Conservation (phyloP, 2,113 vertebrate genomes). For the Grantiella picta region DNA sequence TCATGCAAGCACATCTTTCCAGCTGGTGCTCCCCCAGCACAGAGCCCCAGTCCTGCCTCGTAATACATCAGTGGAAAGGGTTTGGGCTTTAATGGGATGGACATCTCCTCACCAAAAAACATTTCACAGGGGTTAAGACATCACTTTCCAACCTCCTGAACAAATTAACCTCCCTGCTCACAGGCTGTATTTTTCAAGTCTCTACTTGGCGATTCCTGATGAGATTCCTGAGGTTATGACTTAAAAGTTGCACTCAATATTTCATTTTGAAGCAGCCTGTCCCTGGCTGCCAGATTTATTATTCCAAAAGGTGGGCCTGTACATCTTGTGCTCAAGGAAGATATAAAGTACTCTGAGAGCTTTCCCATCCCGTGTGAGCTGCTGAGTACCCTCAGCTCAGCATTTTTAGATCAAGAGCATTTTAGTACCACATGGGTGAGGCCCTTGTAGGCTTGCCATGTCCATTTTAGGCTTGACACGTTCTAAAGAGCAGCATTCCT, state of each 20-base stretch:
- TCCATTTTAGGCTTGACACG: background rate
- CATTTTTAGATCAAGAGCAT: background rate
- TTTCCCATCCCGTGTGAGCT: background rate
- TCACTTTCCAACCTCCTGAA: background rate
- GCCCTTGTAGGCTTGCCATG: background rate
- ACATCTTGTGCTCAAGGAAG: background rate
- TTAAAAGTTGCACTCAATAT: conserved; percentile 23
- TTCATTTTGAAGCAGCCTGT: conserved; percentile 33
- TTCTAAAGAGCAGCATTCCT: background rate
- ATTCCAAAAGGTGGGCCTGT: conserved; percentile 1
- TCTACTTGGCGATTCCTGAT: conserved; percentile 34
- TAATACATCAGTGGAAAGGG: background rate
- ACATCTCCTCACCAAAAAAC: background rate
- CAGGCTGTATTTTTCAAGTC: background rate
- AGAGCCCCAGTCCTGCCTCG: background rate
- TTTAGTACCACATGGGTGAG: background rate
- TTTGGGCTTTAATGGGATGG: background rate
- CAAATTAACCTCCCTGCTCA: background rate
- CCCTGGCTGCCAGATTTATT: conserved; percentile 50
- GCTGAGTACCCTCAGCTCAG: background rate
- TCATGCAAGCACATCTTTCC: background rate
- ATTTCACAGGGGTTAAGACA: background rate
- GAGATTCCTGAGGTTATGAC: conserved; percentile 41
- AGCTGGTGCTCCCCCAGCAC: background rate
- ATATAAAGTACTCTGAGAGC: background rate